These are phyloP conservation scores for Clarias gariepinus DNA, from an alignment of 2,113 vertebrate genomes.

Conservation along the genomic window DNA sequence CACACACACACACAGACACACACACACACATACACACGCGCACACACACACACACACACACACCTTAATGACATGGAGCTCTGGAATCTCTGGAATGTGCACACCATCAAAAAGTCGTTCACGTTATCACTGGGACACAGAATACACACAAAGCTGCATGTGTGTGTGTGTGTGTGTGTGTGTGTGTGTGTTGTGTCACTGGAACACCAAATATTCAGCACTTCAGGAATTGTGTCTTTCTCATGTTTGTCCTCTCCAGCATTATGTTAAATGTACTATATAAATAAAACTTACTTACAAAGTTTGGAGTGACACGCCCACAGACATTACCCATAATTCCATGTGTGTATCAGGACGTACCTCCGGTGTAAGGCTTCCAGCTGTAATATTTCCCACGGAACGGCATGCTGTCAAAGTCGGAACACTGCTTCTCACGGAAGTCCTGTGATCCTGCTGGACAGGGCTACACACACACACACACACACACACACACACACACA, in stretches of 20 bases:
- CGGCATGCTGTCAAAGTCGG: constrained; percentile 94
- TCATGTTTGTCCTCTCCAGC: no score
- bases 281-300: background rate
- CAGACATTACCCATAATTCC: background rate
- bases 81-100: constrained; percentile 53
- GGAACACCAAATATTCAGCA: no score
- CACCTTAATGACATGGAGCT: constrained; percentile 1
- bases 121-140: constrained; percentile 9
- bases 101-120: constrained; percentile 51
- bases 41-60: background rate
- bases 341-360: constrained; percentile 67
- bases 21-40: background rate
- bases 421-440: constrained; percentile 97
- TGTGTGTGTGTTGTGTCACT: background rate
- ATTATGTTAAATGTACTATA: background rate
- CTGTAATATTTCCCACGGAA: constrained; percentile 98
- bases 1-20: background rate
- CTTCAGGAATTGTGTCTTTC: no score
- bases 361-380: constrained; percentile 99
- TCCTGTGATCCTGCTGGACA: constrained; percentile 87
- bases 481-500: background rate
- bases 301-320: no score
- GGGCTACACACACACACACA: constrained; percentile 66
- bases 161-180: background rate
- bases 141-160: background rate